Conservation (phyloP, 2,113 vertebrate genomes). For the Odocoileus hemionus region DNA sequence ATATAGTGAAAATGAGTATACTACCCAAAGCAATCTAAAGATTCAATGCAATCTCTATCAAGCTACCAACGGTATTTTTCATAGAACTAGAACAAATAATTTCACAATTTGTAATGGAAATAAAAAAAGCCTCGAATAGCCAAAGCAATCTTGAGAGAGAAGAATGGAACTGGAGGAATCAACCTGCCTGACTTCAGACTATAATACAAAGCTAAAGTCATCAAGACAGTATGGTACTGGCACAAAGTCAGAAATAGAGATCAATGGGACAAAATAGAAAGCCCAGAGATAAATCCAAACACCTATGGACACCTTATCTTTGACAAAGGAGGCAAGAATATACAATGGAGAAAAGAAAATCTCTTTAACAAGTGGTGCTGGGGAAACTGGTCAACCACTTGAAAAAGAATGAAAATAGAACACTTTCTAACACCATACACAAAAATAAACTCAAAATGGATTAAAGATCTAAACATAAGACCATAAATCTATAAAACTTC, state of each 20-base stretch:
- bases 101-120: background rate
- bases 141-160: background rate
- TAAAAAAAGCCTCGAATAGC: background rate
- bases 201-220: background rate
- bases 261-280: background rate
- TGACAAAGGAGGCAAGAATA: background rate
- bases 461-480: background rate
- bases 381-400: background rate
- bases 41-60: background rate
- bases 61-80: background rate
- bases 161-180: background rate
- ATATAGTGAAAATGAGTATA: background rate
- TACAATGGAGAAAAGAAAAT: background rate
- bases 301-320: background rate
- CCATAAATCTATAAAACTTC: background rate
- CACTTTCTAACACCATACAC: background rate
- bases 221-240: background rate
- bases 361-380: background rate
- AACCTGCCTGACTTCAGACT: background rate
- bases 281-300: background rate
- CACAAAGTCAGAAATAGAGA: background rate
- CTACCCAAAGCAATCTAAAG: background rate
- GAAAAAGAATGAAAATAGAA: background rate
- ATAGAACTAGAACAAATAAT: background rate
- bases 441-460: background rate